Conservation (phyloP, 2,113 vertebrate genomes). For the Crotalus tigris region DNA sequence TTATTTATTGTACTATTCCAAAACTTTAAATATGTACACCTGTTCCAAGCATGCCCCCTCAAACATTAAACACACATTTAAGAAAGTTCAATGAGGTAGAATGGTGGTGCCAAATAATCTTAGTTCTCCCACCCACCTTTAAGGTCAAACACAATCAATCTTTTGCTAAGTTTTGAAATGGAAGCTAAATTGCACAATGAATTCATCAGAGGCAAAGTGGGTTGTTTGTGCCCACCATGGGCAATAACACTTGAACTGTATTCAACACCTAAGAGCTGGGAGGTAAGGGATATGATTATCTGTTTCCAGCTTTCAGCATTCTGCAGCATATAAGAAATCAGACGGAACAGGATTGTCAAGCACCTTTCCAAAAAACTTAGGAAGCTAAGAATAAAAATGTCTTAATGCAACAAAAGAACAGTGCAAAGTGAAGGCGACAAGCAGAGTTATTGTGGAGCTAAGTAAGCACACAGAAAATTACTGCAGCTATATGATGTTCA, state of each 20-base stretch:
- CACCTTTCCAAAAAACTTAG: not conserved
- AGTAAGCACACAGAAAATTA: not conserved
- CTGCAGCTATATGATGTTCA: not conserved
- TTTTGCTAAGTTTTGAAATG: not conserved
- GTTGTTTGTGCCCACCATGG: not conserved
- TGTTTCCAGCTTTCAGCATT: not conserved
- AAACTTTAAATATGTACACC: not conserved
- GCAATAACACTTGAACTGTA: not conserved
- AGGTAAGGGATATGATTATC: not conserved
- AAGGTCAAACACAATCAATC: not conserved
- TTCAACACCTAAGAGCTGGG: not conserved
- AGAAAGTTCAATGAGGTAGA: not conserved
- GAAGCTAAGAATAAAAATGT: not conserved
- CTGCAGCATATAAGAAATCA: not conserved
- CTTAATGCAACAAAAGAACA: not conserved
- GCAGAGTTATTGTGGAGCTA: not conserved
- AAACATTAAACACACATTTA: not conserved
- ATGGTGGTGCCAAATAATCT: not conserved
- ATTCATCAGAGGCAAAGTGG: not conserved
- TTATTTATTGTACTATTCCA: not conserved
- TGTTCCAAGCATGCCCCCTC: not conserved
- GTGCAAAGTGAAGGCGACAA: not conserved
- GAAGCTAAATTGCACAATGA: not conserved
- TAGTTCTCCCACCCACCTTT: not conserved
- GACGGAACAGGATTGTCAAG: not conserved